Conservation (phyloP, 2,113 vertebrate genomes). For the Solea solea region DNA sequence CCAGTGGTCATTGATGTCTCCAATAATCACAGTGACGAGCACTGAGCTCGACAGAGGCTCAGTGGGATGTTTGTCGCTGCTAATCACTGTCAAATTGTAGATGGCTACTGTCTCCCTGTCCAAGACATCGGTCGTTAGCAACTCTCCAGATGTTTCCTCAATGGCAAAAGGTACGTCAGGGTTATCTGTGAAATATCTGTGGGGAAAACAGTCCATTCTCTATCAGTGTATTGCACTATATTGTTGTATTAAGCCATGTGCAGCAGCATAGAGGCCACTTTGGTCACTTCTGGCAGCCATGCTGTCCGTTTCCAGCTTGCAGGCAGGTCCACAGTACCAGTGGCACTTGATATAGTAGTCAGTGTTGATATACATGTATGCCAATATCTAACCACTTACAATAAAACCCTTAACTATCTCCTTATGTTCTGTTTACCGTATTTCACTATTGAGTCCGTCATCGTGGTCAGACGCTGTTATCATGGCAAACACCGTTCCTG, state of each 20-base stretch:
- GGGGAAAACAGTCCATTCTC: neutral
- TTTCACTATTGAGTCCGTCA: conserved; percentile 69
- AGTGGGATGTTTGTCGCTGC: conserved; percentile 66
- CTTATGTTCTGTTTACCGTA: conserved; percentile 63
- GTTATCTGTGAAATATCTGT: conserved; percentile 76
- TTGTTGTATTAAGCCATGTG: no score
- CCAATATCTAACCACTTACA: no score
- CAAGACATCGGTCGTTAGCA: conserved; percentile 71
- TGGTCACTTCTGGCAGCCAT: no score
- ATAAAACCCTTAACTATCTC: no score
- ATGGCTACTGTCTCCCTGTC: conserved; percentile 75
- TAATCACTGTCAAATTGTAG: conserved; percentile 74
- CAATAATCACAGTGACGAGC: conserved; percentile 72
- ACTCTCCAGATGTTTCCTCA: conserved; percentile 74
- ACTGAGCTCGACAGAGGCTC: conserved; percentile 73
- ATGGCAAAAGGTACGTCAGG: conserved; percentile 70
- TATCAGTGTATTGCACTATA: neutral
- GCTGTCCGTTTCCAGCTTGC: no score
- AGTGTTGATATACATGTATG: no score
- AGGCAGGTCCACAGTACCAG: no score
- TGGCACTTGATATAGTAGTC: no score
- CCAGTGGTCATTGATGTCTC: conserved; percentile 79
- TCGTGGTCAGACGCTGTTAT: conserved; percentile 76
- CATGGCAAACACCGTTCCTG: conserved; percentile 73
- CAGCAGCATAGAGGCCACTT: no score